phyloP scores from a whole-genome alignment of 2,888 invertebrate species.

The Papilio gigon region DNA sequence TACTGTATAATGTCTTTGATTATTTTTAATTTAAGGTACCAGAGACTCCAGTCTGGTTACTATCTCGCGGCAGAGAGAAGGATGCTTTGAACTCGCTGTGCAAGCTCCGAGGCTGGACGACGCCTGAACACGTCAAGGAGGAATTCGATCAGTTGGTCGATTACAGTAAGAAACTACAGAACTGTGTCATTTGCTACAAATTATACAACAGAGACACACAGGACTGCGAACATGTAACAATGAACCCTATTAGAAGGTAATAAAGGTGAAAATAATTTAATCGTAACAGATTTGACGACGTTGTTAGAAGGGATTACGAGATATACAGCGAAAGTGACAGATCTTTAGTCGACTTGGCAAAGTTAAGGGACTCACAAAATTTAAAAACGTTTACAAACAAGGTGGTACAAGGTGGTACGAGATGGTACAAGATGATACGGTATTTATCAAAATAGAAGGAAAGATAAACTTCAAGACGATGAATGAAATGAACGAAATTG shows the following conservation, averaged over 20 bases:
- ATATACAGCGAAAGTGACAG: no score
- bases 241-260: slow-evolving; percentile 66
- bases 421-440: no score
- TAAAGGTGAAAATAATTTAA: not conserved
- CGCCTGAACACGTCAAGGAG: slow-evolving; percentile 70
- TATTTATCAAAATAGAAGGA: no score
- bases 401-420: no score
- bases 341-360: no score
- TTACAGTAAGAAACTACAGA: slow-evolving; percentile 66
- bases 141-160: slow-evolving; percentile 71
- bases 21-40: slow-evolving; percentile 67
- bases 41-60: slow-evolving; percentile 82
- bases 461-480: no score
- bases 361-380: no score
- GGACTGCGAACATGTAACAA: slow-evolving; percentile 62
- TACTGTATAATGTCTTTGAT: not conserved
- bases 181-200: slow-evolving; percentile 67
- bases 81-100: slow-evolving; percentile 79
- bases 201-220: slow-evolving; percentile 51
- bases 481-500: not conserved
- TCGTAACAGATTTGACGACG: no score
- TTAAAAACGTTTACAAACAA: no score
- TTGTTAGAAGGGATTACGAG: no score
- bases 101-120: slow-evolving; percentile 81
- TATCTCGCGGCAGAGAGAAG: slow-evolving; percentile 74